Base-by-base conservation (phyloP, 1,140 invertebrate genomes). In the Lutraria rhynchaena region DNA sequence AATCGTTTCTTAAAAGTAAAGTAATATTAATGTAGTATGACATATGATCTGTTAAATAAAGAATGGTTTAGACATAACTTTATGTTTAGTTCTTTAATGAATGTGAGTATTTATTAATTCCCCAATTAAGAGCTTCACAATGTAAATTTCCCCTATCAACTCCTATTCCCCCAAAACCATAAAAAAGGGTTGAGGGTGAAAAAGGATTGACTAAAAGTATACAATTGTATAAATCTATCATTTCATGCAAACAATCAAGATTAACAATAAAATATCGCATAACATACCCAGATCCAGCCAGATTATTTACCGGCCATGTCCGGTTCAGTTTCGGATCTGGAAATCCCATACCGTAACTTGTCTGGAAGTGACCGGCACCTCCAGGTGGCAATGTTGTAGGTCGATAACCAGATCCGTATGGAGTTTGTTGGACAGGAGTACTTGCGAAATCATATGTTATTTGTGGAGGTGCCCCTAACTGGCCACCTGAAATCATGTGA, bases 251-350 rank as follows among this genome's bases (percentile, higher is more conserved):
- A n/a, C 9, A 53, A 53, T 19, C 51, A 19, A 4, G 3, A 24
- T 53, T 53, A n/a, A 4, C 51, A 19, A 19, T n/a, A 24, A 53
- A 24, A 19, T 29, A 58, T 24, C 27, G 17, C 24, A 76, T 17
- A 49, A 55, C 82, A 75, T 75, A 87, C 85, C 85, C 82, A 29
- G 83, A 49, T 37, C 60, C 70, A 24, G 81, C 78, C 9, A 85
- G 60, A n/a, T 80, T 82, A 53, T 82, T 85, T 9, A 83, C 63
- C 29, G 86, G 85, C 86, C 86, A 87, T 29, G 86, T 84, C 37
- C 85, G 44, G 31, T 83, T 77, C 1, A 84, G 74, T 22, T 81
- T 85, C 13, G 83, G 57, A 33, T 81, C 81, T 17, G 76, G 55
- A 35, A 78, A 81, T 24, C 82, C 85, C 61, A 70, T 27, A n/a